A percentile compares a stretch with the other conserved stretches of the same genome.
These are phyloP conservation scores for Melanchra persicariae DNA, from an alignment of 2,888 invertebrate species.

Conservation along the genomic window DNA sequence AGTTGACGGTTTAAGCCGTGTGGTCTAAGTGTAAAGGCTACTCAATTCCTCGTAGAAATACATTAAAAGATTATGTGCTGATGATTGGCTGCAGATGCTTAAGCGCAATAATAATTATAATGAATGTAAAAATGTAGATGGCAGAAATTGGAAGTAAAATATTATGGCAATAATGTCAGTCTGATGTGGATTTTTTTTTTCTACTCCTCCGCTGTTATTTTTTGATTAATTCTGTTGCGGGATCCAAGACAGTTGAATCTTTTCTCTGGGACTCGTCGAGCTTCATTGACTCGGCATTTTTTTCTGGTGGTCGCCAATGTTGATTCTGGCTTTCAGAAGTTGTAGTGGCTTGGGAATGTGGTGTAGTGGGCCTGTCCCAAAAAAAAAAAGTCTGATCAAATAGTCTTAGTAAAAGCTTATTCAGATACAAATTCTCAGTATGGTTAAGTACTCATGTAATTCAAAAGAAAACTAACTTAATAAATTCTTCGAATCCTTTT, in stretches of 20 bases:
- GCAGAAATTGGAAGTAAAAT: not conserved
- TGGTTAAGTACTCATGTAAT: not conserved
- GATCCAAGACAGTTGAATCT: too few relatives aligned
- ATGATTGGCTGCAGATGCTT: too few relatives aligned
- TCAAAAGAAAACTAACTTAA: not conserved
- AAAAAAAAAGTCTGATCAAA: not conserved
- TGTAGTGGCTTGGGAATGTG: too few relatives aligned
- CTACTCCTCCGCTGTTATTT: too few relatives aligned
- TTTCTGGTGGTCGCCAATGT: too few relatives aligned
- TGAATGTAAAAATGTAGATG: not conserved
- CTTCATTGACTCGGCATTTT: too few relatives aligned
- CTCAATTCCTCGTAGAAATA: not conserved
- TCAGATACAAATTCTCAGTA: not conserved
- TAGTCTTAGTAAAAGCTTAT: not conserved
- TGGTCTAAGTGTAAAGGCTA: constrained; percentile 26
- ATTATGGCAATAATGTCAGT: not conserved
- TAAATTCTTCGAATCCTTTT: constrained; percentile 7
- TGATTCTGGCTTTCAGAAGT: too few relatives aligned
- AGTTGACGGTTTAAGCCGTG: constrained; percentile 44
- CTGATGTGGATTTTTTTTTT: too few relatives aligned
- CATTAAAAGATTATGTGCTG: not conserved
- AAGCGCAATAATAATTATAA: too few relatives aligned
- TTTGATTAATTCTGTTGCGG: too few relatives aligned
- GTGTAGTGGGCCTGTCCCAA: too few relatives aligned
- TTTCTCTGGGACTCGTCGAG: too few relatives aligned